These are phyloP conservation scores for Tenrec ecaudatus DNA, from an alignment of 2,113 vertebrate species.

Conservation along the genomic window DNA sequence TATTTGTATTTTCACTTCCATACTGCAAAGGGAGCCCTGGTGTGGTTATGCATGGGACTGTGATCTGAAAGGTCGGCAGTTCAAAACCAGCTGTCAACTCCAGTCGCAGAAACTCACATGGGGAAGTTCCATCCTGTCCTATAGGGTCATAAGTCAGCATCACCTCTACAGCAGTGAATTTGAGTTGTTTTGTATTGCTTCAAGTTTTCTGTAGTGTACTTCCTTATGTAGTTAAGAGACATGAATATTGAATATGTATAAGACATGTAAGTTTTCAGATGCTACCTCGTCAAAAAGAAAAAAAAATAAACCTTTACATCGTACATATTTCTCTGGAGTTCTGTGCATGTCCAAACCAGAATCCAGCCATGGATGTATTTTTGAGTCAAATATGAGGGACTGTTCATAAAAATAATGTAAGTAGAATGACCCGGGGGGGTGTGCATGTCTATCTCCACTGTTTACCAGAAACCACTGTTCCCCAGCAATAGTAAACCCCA, in stretches of 20 bases:
- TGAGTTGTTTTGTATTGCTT: too few relatives aligned
- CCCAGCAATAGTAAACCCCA: background rate
- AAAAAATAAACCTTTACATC: too few relatives aligned
- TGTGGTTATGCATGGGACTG: too few relatives aligned
- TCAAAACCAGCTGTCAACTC: too few relatives aligned
- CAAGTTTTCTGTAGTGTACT: background rate
- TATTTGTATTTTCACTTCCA: slow-evolving; percentile 37
- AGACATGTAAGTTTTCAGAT: background rate
- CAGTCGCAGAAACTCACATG: too few relatives aligned
- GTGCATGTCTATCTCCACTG: background rate
- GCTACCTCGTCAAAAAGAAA: background rate
- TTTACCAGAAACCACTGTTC: background rate
- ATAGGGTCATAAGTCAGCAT: too few relatives aligned
- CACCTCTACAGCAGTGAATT: too few relatives aligned
- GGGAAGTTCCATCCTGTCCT: too few relatives aligned
- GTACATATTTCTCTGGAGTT: background rate
- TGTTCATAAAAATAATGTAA: background rate
- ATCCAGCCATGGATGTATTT: background rate
- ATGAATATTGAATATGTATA: slow-evolving; percentile 13
- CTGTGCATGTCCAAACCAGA: background rate
- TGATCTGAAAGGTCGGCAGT: too few relatives aligned
- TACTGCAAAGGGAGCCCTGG: too few relatives aligned
- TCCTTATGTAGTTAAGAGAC: slow-evolving; percentile 48
- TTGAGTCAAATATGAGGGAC: background rate
- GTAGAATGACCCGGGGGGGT: background rate